A percentile compares a stretch with the other conserved stretches of the same genome.
phyloP scores from a whole-genome alignment of 2,888 invertebrate genomes.

The Malachius bipustulatus region DNA sequence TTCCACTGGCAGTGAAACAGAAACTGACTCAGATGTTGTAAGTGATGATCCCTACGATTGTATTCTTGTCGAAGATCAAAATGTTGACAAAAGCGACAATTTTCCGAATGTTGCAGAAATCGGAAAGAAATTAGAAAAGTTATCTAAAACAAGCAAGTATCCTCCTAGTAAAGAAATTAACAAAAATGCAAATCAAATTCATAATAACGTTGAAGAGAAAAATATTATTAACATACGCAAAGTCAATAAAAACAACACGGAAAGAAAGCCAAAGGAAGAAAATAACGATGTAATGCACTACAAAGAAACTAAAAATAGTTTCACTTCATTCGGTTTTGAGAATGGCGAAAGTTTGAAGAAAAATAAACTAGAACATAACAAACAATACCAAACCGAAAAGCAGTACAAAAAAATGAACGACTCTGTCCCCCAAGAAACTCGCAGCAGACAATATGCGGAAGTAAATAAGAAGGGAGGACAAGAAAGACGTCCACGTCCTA shows the following conservation, averaged over 20 bases:
- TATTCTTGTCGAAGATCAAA: constrained; percentile 67
- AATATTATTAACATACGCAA: constrained; percentile 23
- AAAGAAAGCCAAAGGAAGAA: constrained; percentile 20
- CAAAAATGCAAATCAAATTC: constrained; percentile 18
- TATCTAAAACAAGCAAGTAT: constrained; percentile 35
- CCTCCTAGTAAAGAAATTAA: constrained; percentile 30
- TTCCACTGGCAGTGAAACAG: constrained; percentile 48
- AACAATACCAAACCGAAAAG: constrained; percentile 21
- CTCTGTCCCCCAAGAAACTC: constrained; percentile 25
- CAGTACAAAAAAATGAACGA: constrained; percentile 17
- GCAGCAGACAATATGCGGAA: constrained; percentile 28
- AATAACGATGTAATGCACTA: constrained; percentile 29
- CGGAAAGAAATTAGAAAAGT: constrained; percentile 36
- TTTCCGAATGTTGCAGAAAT: constrained; percentile 40
- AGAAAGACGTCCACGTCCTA: constrained; percentile 29
- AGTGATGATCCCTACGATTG: constrained; percentile 69
- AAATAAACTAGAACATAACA: constrained; percentile 26
- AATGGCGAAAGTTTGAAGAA: constrained; percentile 28
- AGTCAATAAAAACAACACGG: constrained; percentile 23
- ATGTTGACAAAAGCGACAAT: constrained; percentile 29
- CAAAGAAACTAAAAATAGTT: constrained; percentile 27
- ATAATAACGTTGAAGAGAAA: constrained; percentile 24
- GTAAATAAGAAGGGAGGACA: constrained; percentile 19
- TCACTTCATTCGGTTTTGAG: constrained; percentile 33
- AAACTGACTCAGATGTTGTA: constrained; percentile 49